Evolutionary conservation across 2,113 vertebrate genomes (phyloP), one percentile per base, ranked within the genome.

Genomic region (Nothocercus nigrocapillus): DNA sequence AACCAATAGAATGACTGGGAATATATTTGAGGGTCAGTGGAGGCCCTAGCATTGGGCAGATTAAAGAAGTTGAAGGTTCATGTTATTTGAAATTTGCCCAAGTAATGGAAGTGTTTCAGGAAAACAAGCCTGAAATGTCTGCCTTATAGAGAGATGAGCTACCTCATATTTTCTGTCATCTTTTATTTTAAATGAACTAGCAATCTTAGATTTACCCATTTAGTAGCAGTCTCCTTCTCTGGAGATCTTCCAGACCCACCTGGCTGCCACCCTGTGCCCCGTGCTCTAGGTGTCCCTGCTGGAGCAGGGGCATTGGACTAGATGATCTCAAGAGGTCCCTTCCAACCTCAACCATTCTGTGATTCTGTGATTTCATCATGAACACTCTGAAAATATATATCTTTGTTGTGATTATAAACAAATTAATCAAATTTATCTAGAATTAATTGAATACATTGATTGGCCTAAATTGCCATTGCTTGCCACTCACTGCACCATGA

Each of bases 331-430:
- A 36, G 36, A 36, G 36, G 36, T 36, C 36, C 36, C 36, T 36
- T 36, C 36, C 36, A 36, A 36, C 36, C 36, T 36, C 8, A 36
- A 36, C 36, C 36, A 36, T 36, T 36, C 36, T 36, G 36, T 6
- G 36, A 36, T 36, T 36, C 36, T 36, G 36, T 36, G 36, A 36
- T 36, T 36, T 91, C 34, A 77, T 85, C 63, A 66, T 62, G 32
- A 14, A 47, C 16, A 13, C 32, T 53, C 14, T 93, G 81, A 95
- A 84, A 42, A 93, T 49, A 88, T 66, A 93, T 45, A 22, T 51
- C 42, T 44, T 75, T 93, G 53, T 79, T 94, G 83, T 70, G 51
- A 92, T 95, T 90, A 93, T 62, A 72, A 94, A 84, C 53, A 93
- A 82, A 93, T 92, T 36, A 93, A 89, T 92, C 32, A 13, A 12